phyloP scores from a whole-genome alignment of 2,113 vertebrate genomes.

The Phyllopteryx taeniolatus region DNA sequence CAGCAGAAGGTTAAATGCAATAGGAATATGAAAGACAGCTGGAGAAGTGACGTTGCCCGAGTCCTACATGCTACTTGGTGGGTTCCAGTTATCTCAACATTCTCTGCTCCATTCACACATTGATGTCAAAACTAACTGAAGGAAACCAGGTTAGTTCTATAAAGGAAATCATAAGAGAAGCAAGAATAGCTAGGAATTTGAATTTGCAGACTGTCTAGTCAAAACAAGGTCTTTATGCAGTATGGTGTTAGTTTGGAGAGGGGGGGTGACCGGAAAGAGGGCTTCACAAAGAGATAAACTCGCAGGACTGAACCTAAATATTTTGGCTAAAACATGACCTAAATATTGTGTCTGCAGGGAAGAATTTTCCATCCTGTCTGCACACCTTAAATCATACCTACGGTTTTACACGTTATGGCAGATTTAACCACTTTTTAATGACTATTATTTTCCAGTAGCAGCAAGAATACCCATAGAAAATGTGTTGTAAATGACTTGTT shows the following conservation, averaged over 20 bases:
- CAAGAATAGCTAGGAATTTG: constrained; percentile 40
- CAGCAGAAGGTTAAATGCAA: constrained; percentile 43
- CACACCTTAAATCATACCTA: constrained; percentile 34
- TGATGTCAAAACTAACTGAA: constrained; percentile 57
- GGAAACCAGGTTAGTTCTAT: constrained; percentile 60
- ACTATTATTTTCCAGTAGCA: constrained; percentile 43
- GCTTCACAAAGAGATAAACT: constrained; percentile 44
- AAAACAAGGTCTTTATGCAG: constrained; percentile 59
- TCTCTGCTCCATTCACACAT: constrained; percentile 48
- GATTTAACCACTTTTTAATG: constrained; percentile 42
- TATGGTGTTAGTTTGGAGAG: constrained; percentile 46
- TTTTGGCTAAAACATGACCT: constrained; percentile 64
- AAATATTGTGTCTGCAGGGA: constrained; percentile 63
- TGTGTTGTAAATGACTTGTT: not conserved
- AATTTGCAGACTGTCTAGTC: constrained; percentile 58
- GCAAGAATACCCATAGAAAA: constrained; percentile 28
- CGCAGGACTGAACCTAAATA: constrained; percentile 56
- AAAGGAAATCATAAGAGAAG: constrained; percentile 50
- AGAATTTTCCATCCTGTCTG: constrained; percentile 53
- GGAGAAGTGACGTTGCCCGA: constrained; percentile 49
- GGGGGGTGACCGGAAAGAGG: constrained; percentile 54
- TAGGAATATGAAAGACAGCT: constrained; percentile 63
- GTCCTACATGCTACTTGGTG: constrained; percentile 30
- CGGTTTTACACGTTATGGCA: constrained; percentile 38
- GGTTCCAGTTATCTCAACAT: constrained; percentile 47